phyloP scores from a whole-genome alignment of 2,113 vertebrate species.

The Corythornis cristatus region DNA sequence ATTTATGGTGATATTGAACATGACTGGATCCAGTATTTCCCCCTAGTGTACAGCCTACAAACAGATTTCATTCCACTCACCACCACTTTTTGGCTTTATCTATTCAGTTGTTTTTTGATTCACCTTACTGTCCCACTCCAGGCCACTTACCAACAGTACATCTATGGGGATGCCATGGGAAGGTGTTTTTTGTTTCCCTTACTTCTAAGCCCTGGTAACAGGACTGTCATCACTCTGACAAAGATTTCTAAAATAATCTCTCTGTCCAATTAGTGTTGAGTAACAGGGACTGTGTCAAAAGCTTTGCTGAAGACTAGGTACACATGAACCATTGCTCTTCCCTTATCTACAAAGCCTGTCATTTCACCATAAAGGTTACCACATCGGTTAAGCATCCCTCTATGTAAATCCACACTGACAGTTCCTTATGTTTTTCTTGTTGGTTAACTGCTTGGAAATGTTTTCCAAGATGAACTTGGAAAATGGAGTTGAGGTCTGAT shows the following conservation, averaged over 20 bases:
- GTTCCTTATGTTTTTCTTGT: not conserved
- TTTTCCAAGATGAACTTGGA: not conserved
- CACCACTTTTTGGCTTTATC: not conserved
- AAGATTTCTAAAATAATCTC: not conserved
- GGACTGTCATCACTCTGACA: not conserved
- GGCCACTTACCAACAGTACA: not conserved
- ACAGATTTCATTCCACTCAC: not conserved
- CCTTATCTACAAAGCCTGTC: not conserved
- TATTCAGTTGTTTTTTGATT: not conserved
- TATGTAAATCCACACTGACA: not conserved
- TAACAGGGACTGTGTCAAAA: not conserved
- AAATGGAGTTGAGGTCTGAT: not conserved
- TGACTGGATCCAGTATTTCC: fast-evolving
- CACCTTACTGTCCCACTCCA: not conserved
- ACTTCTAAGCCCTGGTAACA: not conserved
- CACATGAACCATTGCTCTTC: not conserved
- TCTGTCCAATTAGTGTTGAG: not conserved
- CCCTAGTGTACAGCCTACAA: not conserved
- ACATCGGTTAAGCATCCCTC: not conserved
- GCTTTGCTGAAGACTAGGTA: not conserved
- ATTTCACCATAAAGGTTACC: not conserved
- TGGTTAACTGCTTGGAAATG: not conserved
- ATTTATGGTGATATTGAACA: not conserved
- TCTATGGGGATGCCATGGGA: not conserved
- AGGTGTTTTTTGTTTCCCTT: fast-evolving